Evolutionary conservation across 2,113 vertebrate genomes (phyloP).

Genomic region (Prionailurus bengalensis): DNA sequence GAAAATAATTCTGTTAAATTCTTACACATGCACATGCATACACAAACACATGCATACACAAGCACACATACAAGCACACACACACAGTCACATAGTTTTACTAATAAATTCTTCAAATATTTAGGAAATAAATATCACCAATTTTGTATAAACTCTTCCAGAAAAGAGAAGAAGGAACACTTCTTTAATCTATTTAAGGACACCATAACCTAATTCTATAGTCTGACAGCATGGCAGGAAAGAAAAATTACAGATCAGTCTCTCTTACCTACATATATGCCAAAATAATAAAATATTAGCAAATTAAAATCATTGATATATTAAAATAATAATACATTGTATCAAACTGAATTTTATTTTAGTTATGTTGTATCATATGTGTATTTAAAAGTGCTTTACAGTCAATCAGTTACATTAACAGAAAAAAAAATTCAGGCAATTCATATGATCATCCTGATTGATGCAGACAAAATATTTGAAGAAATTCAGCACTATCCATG

Average conservation of each 20-base stretch:
- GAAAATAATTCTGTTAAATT: background rate
- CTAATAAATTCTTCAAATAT: background rate
- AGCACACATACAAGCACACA: background rate
- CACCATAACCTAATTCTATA: background rate
- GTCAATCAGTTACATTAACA: background rate
- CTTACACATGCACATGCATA: background rate
- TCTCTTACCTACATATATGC: background rate
- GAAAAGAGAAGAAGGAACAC: background rate
- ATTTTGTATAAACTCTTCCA: background rate
- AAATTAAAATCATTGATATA: background rate
- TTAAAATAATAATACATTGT: background rate
- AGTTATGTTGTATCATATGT: background rate
- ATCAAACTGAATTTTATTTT: background rate
- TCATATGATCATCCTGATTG: background rate
- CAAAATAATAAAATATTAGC: background rate
- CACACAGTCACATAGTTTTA: background rate
- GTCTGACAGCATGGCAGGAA: background rate
- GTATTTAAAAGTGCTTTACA: background rate
- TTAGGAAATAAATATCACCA: background rate
- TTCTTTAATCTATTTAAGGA: background rate
- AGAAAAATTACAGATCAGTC: background rate
- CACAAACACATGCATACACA: background rate
- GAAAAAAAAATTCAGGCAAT: background rate
- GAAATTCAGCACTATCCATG: background rate
- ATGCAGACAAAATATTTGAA: background rate